phyloP scores from a whole-genome alignment of 2,888 invertebrate genomes.

The Epistrophe eligans region DNA sequence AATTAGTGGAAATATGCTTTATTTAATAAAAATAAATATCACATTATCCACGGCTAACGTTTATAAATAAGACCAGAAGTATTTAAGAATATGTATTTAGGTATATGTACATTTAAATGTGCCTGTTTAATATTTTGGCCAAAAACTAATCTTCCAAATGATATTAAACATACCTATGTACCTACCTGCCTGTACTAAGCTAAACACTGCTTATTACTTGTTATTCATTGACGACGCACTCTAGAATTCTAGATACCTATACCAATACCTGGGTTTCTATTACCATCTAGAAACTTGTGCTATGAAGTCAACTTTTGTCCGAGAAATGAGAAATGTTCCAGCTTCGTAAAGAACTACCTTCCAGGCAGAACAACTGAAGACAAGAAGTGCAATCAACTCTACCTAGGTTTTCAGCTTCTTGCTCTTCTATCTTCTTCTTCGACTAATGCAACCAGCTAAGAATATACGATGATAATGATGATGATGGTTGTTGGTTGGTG shows the following conservation, averaged over 20 bases:
- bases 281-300: background rate
- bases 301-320: constrained; percentile 4
- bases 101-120: no score
- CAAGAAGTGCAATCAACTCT: constrained; percentile 71
- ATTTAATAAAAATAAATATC: no score
- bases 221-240: constrained; percentile 2
- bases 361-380: constrained; percentile 9
- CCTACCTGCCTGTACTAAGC: background rate
- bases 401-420: constrained; percentile 30
- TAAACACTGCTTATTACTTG: constrained; percentile 4
- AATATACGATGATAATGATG: constrained; percentile 14
- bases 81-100: no score
- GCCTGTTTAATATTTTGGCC: no score
- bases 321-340: constrained; percentile 13
- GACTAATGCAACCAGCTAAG: constrained; percentile 2
- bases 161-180: background rate
- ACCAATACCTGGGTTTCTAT: background rate
- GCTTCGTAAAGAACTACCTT: constrained; percentile 15
- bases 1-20: no score
- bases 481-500: constrained; percentile 38
- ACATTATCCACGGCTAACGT: no score
- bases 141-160: no score
- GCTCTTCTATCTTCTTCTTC: constrained; percentile 15
- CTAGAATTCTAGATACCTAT: background rate
- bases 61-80: no score